Evolutionary conservation across 2,888 invertebrate species (phyloP).

Genomic region (Caenorhabditis sulstoni): DNA sequence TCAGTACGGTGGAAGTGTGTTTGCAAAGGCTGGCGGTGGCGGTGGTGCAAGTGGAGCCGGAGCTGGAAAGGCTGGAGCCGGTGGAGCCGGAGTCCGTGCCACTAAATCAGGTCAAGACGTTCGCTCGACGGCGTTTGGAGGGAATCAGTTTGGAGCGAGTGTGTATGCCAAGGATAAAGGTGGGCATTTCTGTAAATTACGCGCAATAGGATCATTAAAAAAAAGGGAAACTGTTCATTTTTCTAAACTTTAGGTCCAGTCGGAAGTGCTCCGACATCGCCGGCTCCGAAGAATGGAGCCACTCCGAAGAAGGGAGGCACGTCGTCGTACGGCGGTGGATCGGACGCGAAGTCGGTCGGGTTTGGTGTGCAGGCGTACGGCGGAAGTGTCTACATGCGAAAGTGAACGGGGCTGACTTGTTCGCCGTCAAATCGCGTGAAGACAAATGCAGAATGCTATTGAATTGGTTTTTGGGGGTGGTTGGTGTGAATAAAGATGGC

Average conservation of each 20-base stretch:
- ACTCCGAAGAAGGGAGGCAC: not conserved
- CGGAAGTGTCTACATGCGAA: slow-evolving; percentile 39
- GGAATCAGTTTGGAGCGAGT: slow-evolving; percentile 30
- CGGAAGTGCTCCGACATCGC: slow-evolving; percentile 8
- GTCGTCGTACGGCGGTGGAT: slow-evolving; percentile 24
- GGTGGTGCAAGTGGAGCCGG: too few relatives aligned
- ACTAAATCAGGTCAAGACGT: slow-evolving; percentile 29
- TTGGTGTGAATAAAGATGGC: too few relatives aligned
- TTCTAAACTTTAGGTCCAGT: slow-evolving; percentile 1
- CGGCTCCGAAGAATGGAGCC: not conserved
- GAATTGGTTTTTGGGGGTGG: too few relatives aligned
- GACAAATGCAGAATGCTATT: too few relatives aligned
- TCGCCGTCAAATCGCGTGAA: too few relatives aligned
- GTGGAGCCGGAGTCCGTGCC: slow-evolving; percentile 22
- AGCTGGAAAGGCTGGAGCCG: slow-evolving; percentile 19
- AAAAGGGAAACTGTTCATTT: too few relatives aligned
- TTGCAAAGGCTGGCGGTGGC: slow-evolving; percentile 3
- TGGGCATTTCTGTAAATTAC: too few relatives aligned
- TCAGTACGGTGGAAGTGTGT: slow-evolving; percentile 1
- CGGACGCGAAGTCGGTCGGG: slow-evolving; percentile 32
- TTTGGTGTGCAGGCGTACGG: slow-evolving; percentile 36
- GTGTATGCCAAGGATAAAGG: slow-evolving; percentile 35
- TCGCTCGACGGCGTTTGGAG: slow-evolving; percentile 39
- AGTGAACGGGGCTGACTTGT: too few relatives aligned
- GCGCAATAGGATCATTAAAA: too few relatives aligned